Evolutionary conservation across 2,797 vertebrate genomes (phyloP).

Genomic region (Emydoidea blandingii): DNA sequence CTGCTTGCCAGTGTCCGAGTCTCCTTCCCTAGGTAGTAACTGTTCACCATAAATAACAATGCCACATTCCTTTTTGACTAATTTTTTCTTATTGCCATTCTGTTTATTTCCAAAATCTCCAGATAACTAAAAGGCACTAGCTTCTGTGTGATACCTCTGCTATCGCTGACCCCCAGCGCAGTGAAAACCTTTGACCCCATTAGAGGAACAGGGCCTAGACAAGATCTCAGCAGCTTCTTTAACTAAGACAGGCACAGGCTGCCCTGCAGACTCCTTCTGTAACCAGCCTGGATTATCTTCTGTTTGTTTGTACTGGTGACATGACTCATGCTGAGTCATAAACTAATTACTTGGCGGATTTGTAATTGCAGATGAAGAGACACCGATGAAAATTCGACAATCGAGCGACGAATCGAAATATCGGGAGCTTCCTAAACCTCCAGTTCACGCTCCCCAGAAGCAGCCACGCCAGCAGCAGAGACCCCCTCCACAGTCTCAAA

Average conservation of each 20-base stretch:
- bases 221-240: not conserved
- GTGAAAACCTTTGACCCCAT: not conserved
- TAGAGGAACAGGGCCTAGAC: not conserved
- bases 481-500: not conserved
- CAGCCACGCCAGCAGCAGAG: not conserved
- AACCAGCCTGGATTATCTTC: not conserved
- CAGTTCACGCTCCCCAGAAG: accelerated
- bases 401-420: accelerated
- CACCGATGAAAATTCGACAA: accelerated
- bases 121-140: not conserved
- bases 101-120: not conserved
- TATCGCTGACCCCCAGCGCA: not conserved
- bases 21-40: accelerated
- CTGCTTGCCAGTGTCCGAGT: not conserved
- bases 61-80: not conserved
- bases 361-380: conserved; percentile 46
- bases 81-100: not conserved
- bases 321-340: accelerated
- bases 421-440: not conserved
- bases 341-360: not conserved
- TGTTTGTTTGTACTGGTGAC: not conserved
- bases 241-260: not conserved
- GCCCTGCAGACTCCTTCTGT: not conserved
- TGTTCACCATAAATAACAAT: not conserved
- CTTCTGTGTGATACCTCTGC: not conserved